phyloP scores from a whole-genome alignment of 1,140 invertebrate species.

The Drosophila sproati region DNA sequence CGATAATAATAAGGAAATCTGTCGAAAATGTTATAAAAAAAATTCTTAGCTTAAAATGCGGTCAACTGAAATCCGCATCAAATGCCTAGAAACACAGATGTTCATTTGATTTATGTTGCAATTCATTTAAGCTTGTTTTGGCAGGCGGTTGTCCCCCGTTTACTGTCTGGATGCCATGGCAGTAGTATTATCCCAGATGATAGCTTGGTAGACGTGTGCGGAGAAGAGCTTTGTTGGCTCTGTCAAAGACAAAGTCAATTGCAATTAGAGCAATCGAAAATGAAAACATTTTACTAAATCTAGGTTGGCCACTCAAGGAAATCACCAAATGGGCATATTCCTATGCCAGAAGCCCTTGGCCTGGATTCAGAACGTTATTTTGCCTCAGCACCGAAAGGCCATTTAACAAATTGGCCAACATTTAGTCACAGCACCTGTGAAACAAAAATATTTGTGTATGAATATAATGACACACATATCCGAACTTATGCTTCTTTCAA shows the following conservation, averaged over 20 bases:
- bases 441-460: not conserved
- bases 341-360: conserved; percentile 24
- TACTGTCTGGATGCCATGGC: conserved; percentile 40
- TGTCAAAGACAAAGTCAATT: conserved; percentile 39
- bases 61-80: conserved; percentile 20
- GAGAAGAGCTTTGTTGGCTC: not conserved
- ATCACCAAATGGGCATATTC: conserved; percentile 27
- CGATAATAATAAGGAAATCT: not conserved
- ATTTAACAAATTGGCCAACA: conserved; percentile 50
- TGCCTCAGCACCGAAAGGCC: conserved; percentile 3
- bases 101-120: conserved; percentile 23
- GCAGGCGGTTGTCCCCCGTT: conserved; percentile 1
- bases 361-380: conserved; percentile 20
- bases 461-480: too few species aligned
- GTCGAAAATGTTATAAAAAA: not conserved
- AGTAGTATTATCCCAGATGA: conserved; percentile 29
- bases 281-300: conserved; percentile 38
- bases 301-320: conserved; percentile 6
- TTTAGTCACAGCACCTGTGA: not conserved
- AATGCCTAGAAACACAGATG: conserved; percentile 32
- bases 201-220: conserved; percentile 1
- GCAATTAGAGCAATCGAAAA: conserved; percentile 51
- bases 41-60: not conserved
- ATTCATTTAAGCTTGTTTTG: conserved; percentile 16
- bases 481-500: not conserved